A percentile compares a stretch with the other conserved stretches of the same genome.
Conservation (phyloP, 1,140 invertebrate genomes). For the Nebria ingens region DNA sequence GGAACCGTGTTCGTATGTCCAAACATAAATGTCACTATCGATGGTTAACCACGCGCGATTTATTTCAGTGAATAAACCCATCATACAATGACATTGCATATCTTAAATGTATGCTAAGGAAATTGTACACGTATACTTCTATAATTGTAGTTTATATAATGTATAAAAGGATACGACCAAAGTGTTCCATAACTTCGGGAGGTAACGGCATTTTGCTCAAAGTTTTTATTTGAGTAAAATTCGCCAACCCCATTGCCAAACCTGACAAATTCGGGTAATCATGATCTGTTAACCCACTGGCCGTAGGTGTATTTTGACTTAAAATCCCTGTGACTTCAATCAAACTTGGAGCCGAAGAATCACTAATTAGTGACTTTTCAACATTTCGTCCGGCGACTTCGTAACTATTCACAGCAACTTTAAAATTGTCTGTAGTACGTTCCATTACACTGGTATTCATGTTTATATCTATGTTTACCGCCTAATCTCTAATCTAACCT, state of each 20-base stretch:
- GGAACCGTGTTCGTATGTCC: constrained; percentile 83
- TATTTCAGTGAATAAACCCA: constrained; percentile 95
- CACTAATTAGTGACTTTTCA: constrained; percentile 56
- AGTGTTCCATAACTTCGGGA: constrained; percentile 86
- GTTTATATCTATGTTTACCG: constrained; percentile 6
- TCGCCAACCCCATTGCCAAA: constrained; percentile 50
- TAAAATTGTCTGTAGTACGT: background rate
- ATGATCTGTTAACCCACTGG: constrained; percentile 79
- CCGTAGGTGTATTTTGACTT: constrained; percentile 53
- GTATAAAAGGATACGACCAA: constrained; percentile 82
- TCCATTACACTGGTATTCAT: background rate
- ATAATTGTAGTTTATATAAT: too few relatives aligned
- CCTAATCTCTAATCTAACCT: background rate
- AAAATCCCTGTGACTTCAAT: constrained; percentile 38
- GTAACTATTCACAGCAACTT: constrained; percentile 22
- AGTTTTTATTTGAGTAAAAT: constrained; percentile 67
- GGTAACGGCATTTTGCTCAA: constrained; percentile 80
- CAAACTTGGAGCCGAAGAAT: constrained; percentile 60
- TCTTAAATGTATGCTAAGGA: constrained; percentile 41
- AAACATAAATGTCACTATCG: constrained; percentile 95
- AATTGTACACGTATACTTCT: constrained; percentile 15
- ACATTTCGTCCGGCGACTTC: constrained; percentile 62
- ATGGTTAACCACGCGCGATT: constrained; percentile 93
- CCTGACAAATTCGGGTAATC: constrained; percentile 77
- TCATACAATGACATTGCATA: constrained; percentile 88